A percentile compares a stretch with the other conserved stretches of the same genome.
These are phyloP conservation scores for Oplegnathus fasciatus DNA, from an alignment of 2,113 vertebrate genomes.

Conservation along the genomic window DNA sequence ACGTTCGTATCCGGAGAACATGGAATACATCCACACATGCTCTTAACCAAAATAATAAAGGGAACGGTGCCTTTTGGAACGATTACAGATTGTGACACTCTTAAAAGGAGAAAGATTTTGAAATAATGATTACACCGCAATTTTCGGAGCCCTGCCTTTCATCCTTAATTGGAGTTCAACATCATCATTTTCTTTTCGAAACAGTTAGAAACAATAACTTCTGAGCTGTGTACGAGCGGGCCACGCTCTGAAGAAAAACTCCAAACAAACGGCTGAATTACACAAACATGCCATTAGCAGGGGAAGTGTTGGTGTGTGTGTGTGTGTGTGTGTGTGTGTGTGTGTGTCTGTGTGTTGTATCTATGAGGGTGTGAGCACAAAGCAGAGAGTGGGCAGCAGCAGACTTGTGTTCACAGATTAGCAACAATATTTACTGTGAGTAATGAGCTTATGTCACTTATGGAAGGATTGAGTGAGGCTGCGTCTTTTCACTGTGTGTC, in stretches of 20 bases:
- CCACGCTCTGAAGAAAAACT: constrained; percentile 22
- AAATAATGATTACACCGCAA: constrained; percentile 12
- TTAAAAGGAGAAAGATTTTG: constrained; percentile 48
- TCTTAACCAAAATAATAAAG: constrained; percentile 17
- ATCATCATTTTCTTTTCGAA: constrained; percentile 4
- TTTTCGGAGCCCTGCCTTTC: not conserved
- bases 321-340: constrained; percentile 31
- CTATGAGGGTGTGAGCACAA: constrained; percentile 44
- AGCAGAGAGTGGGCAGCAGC: constrained; percentile 50
- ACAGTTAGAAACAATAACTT: constrained; percentile 18
- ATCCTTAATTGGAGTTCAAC: constrained; percentile 15
- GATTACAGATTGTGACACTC: constrained; percentile 39
- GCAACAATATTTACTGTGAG: constrained; percentile 55
- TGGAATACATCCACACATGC: constrained; percentile 9
- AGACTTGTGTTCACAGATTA: constrained; percentile 68
- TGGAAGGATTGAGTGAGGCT: constrained; percentile 48
- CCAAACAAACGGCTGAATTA: constrained; percentile 48
- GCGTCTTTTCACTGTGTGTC: constrained; percentile 45
- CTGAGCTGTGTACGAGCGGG: not conserved
- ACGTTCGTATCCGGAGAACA: not conserved
- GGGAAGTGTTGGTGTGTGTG: constrained; percentile 26
- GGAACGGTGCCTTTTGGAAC: constrained; percentile 29
- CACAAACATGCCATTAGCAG: constrained; percentile 62
- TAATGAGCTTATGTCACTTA: constrained; percentile 67
- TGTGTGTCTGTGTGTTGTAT: constrained; percentile 4